Base-by-base conservation (phyloP, 2,797 vertebrate genomes). In the Sebastes baramenuke region DNA sequence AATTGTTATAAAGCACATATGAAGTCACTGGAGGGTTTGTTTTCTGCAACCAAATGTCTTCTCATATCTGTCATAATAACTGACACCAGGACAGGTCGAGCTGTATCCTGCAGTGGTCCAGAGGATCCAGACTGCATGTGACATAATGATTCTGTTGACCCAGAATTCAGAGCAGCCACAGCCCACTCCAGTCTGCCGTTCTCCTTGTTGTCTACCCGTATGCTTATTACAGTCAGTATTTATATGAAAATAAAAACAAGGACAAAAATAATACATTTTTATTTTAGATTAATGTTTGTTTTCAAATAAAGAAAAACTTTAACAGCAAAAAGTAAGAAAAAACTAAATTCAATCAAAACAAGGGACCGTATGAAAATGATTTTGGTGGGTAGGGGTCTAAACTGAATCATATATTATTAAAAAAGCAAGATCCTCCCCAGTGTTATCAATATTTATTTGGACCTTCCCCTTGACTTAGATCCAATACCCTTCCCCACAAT, bases 101-200 rank as follows among this genome's bases (percentile, higher is more conserved):
- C 34, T 79, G 59, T 22, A 18, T 46, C 34, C 72, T 69, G 38
- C 55, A 14, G 59, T 29, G 32, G 24, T 38, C 16, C 9, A 20
- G 29, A 64, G 52, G 30, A 36, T 55, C 29, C 25, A 60, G 62
- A 56, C 46, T 59, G 6, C 10, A 6, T 56, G 75, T 72, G 72
- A 73, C 77, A 61, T 42, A 75, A 73, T 67, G 64, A 59, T 79
- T 68, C 64, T 20, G 64, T 27, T 83, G 60, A 78, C 68, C 69
- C 61, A 70, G 67, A 80, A 60, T 64, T 72, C 62, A 72, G 12
- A 69, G 65, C 25, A 61, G 58, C 42, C 2, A 1, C 46, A 36
- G 10, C 75, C 18, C 24, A 9, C 16, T 54, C 18, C 30, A 46
- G n/a, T 22, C 60, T 16, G 13, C 42, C 22, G 62, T 2, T 24